Percentiles rank a stretch among this genome's conserved stretches.
Conservation (phyloP, 2,113 vertebrate genomes). For the Psittacara wagleri region DNA sequence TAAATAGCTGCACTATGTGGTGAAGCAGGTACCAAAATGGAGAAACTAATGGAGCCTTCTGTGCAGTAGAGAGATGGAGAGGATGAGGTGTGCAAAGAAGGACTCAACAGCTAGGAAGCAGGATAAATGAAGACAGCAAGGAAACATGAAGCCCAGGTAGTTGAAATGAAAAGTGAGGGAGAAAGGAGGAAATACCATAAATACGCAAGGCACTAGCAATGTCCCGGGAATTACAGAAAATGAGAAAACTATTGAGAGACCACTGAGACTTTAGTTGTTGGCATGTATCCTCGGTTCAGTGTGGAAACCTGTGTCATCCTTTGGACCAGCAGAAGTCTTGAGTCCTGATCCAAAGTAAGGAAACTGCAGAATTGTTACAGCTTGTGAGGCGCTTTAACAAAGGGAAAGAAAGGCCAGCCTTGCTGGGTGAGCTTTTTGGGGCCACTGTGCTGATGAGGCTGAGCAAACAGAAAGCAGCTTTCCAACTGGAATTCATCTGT, state of each 20-base stretch:
- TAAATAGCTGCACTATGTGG: neutral
- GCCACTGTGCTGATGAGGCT: neutral
- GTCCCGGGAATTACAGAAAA: neutral
- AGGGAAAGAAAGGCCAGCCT: neutral
- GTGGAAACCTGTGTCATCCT: neutral
- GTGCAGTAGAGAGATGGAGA: neutral
- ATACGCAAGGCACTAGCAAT: accelerated
- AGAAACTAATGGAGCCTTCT: neutral
- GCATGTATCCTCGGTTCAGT: neutral
- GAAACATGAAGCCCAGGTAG: neutral
- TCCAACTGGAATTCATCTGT: neutral
- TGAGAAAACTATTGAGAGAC: neutral
- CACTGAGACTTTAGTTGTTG: neutral
- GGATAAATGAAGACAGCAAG: neutral
- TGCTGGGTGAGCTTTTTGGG: neutral
- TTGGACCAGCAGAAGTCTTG: neutral
- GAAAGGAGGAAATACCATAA: neutral
- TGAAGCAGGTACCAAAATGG: neutral
- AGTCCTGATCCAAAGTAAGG: neutral
- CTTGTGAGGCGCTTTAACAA: neutral
- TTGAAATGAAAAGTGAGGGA: neutral
- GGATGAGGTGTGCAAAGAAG: neutral
- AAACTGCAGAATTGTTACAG: neutral
- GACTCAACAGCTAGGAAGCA: neutral
- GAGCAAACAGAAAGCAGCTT: neutral